Conservation (phyloP, 2,113 vertebrate species). For the Corythaixoides concolor region DNA sequence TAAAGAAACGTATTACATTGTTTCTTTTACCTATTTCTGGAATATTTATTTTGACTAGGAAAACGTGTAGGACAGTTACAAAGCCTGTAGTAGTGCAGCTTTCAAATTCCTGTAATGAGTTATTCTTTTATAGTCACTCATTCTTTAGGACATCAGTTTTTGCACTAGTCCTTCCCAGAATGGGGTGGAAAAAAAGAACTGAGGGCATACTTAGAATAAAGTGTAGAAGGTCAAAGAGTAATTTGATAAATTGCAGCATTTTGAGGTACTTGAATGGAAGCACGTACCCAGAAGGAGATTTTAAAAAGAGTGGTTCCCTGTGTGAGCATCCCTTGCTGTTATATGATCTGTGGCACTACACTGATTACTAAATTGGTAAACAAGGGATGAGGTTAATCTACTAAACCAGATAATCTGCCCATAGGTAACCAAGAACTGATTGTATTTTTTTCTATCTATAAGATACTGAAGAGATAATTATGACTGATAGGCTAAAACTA, state of each 20-base stretch:
- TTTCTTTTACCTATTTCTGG: not conserved
- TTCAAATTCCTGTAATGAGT: not conserved
- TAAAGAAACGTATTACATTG: not conserved
- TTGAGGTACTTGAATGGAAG: not conserved
- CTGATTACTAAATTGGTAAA: not conserved
- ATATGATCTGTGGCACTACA: not conserved
- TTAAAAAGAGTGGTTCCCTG: not conserved
- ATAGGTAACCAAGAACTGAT: not conserved
- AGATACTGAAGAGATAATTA: not conserved
- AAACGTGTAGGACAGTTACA: rapidly evolving
- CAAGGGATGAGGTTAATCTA: not conserved
- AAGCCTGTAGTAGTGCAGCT: not conserved
- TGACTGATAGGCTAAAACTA: not conserved
- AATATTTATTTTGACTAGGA: not conserved
- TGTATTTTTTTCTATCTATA: not conserved
- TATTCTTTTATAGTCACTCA: not conserved
- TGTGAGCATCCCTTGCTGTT: not conserved
- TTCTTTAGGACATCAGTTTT: not conserved
- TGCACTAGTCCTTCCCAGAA: not conserved
- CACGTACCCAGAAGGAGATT: not conserved
- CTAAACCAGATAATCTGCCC: not conserved
- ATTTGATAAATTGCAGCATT: not conserved
- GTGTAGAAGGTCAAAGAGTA: not conserved
- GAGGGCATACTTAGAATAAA: not conserved
- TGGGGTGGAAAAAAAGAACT: not conserved